Evolutionary conservation across 1,140 invertebrate species (phyloP).

Genomic region (Drepana arcuata): DNA sequence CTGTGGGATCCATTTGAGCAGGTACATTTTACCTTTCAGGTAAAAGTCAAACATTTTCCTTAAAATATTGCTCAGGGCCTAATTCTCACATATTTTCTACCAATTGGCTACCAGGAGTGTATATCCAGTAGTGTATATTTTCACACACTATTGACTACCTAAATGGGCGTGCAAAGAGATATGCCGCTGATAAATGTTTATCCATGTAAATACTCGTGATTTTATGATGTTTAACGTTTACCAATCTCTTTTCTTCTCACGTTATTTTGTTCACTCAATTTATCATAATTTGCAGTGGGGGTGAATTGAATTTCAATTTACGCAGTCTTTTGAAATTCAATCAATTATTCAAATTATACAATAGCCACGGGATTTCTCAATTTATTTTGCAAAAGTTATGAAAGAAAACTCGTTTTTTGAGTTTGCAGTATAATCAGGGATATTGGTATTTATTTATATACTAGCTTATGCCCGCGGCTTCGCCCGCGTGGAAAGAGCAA

Average conservation of each 20-base stretch:
- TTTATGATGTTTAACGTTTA: neutral
- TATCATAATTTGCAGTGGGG: constrained; percentile 1
- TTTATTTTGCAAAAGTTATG: neutral
- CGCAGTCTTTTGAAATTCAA: constrained; percentile 2
- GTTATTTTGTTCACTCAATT: constrained; percentile 5
- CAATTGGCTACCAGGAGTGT: no score
- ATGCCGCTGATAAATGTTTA: constrained; percentile 20
- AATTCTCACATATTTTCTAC: no score
- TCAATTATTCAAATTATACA: constrained; percentile 6
- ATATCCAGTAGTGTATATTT: no score
- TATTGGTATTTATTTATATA: no score
- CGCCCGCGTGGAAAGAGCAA: no score
- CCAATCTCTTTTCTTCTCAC: neutral
- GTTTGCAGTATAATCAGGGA: no score
- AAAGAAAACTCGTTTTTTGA: neutral
- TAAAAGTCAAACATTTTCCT: no score
- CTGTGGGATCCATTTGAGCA: no score
- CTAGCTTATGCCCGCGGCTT: no score
- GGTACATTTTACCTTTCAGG: no score
- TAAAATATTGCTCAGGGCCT: no score
- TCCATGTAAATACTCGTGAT: neutral
- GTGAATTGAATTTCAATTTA: neutral
- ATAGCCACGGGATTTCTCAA: neutral
- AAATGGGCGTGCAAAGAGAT: constrained; percentile 23
- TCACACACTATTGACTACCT: constrained; percentile 26